Evolutionary conservation across 2,113 vertebrate genomes (phyloP), one percentile per base, ranked within the genome.

Genomic region (Periophthalmodon schlosseri): DNA sequence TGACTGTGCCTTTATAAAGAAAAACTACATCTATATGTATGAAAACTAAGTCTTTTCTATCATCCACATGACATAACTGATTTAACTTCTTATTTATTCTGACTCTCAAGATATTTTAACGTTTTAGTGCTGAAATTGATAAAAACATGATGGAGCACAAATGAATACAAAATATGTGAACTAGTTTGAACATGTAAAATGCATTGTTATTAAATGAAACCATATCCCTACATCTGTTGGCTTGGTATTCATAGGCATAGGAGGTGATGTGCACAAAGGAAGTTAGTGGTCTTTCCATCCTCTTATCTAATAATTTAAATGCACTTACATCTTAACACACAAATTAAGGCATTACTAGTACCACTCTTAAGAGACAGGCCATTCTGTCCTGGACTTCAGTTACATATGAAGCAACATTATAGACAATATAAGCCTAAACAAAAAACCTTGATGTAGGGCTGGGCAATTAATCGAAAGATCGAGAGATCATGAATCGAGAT

Each of bases 221-320:
- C 67, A 87, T 79, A 89, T 86, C 77, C 75, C 76, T 77, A 86
- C 78, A 87, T 82, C 74, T 84, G 88, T 86, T 92, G 89, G 88
- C 92, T 93, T 72, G 89, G 88, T 92, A 92, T 92, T 95, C 93
- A 92, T 86, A 90, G 16, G 28, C 8, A 86, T 86, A 91, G 88
- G 83, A 93, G 72, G 76, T 76, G 58, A 77, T 74, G 72, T 47
- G 77, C 69, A 79, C 64, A 70, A 77, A 58, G 76, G 24, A 75
- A 79, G 74, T 54, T 71, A 78, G 71, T 69, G 77, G 46, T 77
- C 66, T 28, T 70, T 78, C 76, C 73, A 76, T 39, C 75, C 64
- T 71, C 33, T 84, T 21, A 70, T 76, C 85, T 69, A 77, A 69
- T 72, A 74, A 83, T 47, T 80, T 64, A 84, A 84, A 88, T 77